A percentile compares a stretch with the other conserved stretches of the same genome.
Evolutionary conservation across 2,888 invertebrate genomes (phyloP).

Genomic region (Erynnis tages): DNA sequence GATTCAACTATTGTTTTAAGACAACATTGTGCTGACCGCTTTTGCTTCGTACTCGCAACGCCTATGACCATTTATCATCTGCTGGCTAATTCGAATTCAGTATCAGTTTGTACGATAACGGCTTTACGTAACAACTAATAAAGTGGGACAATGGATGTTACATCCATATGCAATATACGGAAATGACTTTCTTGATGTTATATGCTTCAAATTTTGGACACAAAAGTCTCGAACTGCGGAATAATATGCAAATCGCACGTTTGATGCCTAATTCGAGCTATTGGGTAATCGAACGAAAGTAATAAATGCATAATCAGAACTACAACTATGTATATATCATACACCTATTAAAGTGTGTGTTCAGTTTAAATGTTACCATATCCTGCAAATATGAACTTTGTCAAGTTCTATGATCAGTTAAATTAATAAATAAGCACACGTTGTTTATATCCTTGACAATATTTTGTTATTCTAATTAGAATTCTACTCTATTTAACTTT

Average conservation of each 20-base stretch:
- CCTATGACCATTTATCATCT: slow-evolving; percentile 42
- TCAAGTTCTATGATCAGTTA: no score
- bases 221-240: slow-evolving; percentile 4
- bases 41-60: slow-evolving; percentile 37
- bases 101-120: slow-evolving; percentile 43
- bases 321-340: no score
- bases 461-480: no score
- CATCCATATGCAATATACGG: slow-evolving; percentile 38
- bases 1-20: slow-evolving; percentile 16
- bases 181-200: slow-evolving; percentile 12
- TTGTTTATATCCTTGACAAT: no score
- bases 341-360: no score
- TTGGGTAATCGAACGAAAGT: no score
- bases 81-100: slow-evolving; percentile 41
- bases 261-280: background rate
- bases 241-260: slow-evolving; percentile 3
- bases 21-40: slow-evolving; percentile 13
- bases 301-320: no score
- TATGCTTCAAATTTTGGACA: slow-evolving; percentile 11
- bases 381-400: no score
- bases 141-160: slow-evolving; percentile 48
- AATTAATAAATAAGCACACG: no score
- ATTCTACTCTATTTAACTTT: no score
- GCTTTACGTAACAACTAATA: slow-evolving; percentile 46
- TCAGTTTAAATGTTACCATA: no score